Evolutionary conservation across 2,888 invertebrate species (phyloP), one percentile per base, ranked within the genome.

Genomic region (Adelognathus sp.): DNA sequence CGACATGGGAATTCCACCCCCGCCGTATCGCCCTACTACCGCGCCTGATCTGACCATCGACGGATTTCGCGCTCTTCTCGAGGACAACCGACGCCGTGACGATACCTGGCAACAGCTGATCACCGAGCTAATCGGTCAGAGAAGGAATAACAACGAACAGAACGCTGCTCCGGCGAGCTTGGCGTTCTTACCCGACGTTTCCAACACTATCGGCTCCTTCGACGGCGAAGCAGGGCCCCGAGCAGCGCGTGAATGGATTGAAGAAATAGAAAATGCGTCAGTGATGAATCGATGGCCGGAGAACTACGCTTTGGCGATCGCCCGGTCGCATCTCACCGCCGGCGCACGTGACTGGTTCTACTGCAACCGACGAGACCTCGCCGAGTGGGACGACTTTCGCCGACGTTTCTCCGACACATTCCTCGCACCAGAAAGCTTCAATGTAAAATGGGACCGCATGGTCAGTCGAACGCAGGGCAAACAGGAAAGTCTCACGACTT

Each of bases 211-310:
- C 50, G 24, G 31, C 2, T 18, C 16, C 16, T 64, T 64, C 50
- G n/a, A 64, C 14, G 50, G 64, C 24, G 64, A 64, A 31, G 21
- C 50, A 4, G 50, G 64, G 9, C 33, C 46, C 9, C 50, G 46
- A 27, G 50, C 46, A 1, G 64, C 50, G 3, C 46, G 64, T 0
- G 64, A 64, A 64, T 64, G 64, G 64, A 64, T 64, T 50, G 64
- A 64, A 11, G 36, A 31, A 6, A 33, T 64, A 18, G 64, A 46
- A 18, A 64, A 24, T n/a, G 14, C 64, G 27, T 14, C 64, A 16
- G 41, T 29, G 14, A 24, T 64, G 24, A 24, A 41, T 16, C 27
- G 50, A 0, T 64, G 64, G 64, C 50, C 64, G 24, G 64, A 64
- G 2, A 44, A 50, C 3, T 46, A 18, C 44, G 50, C 64, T 1